A percentile compares a stretch with the other conserved stretches of the same genome.
Evolutionary conservation across 2,888 invertebrate genomes (phyloP).

Genomic region (Meiosimyza decipiens): DNA sequence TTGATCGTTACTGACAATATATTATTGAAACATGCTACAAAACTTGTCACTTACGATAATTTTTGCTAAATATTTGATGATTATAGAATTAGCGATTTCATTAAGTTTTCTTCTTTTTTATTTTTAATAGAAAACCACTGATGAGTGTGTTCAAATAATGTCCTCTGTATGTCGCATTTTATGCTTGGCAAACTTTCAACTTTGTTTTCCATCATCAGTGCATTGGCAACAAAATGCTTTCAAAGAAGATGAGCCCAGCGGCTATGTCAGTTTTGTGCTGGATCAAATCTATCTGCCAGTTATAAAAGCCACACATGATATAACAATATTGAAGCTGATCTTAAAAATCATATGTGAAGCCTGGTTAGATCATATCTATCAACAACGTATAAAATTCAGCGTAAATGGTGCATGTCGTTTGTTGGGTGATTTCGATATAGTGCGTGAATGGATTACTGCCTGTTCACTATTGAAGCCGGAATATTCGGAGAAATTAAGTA

Average conservation of each 20-base stretch:
- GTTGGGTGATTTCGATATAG: constrained; percentile 83
- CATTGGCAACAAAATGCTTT: constrained; percentile 71
- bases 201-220: constrained; percentile 79
- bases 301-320: constrained; percentile 79
- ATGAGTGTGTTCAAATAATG: constrained; percentile 77
- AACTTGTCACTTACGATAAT: no score
- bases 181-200: constrained; percentile 82
- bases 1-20: no score
- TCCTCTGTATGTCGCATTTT: constrained; percentile 81
- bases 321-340: constrained; percentile 79
- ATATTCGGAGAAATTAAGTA: constrained; percentile 66
- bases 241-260: constrained; percentile 56
- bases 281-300: constrained; percentile 83
- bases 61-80: no score
- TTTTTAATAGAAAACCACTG: constrained; percentile 74
- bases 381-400: constrained; percentile 84
- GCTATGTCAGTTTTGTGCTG: constrained; percentile 79
- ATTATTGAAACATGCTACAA: no score
- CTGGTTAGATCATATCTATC: constrained; percentile 88
- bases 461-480: constrained; percentile 71
- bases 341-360: constrained; percentile 86
- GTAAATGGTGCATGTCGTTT: constrained; percentile 82
- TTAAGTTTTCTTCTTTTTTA: background rate
- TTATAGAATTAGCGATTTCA: no score
- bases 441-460: constrained; percentile 79